phyloP scores from a whole-genome alignment of 35 echinoderm and acorn worm species.

The Stichopus chloronotus region DNA sequence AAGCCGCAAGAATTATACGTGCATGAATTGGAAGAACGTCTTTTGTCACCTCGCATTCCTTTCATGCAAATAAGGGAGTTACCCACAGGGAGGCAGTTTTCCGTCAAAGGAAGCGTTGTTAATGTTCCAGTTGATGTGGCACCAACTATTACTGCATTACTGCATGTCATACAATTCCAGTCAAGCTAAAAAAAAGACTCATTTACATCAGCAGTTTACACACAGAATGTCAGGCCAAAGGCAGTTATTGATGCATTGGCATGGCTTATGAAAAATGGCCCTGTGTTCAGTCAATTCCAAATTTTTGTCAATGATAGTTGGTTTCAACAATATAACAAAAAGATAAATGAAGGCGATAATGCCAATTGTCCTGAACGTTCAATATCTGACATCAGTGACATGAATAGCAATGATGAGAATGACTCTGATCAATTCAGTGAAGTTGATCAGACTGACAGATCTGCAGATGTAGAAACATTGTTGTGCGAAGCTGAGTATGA shows the following conservation, averaged over 20 bases:
- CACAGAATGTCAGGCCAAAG: background rate
- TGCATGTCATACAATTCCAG: background rate
- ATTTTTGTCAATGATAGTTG: background rate
- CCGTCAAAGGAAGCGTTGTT: slow-evolving; percentile 27
- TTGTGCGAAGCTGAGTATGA: slow-evolving; percentile 16
- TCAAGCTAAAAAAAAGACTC: slow-evolving; percentile 41
- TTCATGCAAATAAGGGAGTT: slow-evolving; percentile 31
- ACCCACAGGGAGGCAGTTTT: background rate
- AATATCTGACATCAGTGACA: background rate
- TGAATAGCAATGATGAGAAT: background rate
- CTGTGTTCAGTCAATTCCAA: background rate
- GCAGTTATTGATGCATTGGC: background rate
- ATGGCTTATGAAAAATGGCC: background rate
- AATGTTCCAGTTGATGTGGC: slow-evolving; percentile 38
- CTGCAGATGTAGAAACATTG: slow-evolving; percentile 28
- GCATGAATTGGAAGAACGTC: background rate
- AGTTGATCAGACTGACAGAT: slow-evolving; percentile 11
- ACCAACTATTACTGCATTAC: slow-evolving; percentile 16
- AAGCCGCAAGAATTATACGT: background rate
- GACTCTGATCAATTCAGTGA: slow-evolving; percentile 1
- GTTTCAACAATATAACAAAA: background rate
- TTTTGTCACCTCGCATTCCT: background rate
- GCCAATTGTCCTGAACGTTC: too few relatives aligned
- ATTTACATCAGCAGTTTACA: background rate
- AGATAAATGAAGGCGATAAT: too few relatives aligned